Percentiles rank a stretch among this genome's conserved stretches.
These are phyloP conservation scores for Gadus chalcogrammus DNA, from an alignment of 2,113 vertebrate genomes.

Conservation along the genomic window DNA sequence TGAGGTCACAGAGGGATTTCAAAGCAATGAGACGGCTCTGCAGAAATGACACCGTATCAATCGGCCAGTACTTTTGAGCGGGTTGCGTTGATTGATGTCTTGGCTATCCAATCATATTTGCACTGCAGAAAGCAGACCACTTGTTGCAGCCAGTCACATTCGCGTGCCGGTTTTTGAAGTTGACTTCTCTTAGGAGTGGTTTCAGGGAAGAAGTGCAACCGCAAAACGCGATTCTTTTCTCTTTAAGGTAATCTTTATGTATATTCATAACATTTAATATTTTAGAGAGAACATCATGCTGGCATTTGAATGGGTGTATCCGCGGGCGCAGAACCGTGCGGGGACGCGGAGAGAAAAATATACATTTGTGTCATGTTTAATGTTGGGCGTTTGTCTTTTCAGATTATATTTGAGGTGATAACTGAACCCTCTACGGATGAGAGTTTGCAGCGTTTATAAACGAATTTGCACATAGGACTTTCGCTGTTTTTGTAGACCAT, in stretches of 20 bases:
- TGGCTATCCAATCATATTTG: conserved; percentile 50
- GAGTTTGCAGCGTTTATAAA: too few relatives aligned
- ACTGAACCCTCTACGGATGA: too few relatives aligned
- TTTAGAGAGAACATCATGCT: neutral
- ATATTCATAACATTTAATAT: neutral
- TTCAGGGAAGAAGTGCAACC: conserved; percentile 22
- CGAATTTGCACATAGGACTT: too few relatives aligned
- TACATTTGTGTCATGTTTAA: too few relatives aligned
- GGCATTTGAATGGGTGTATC: too few relatives aligned
- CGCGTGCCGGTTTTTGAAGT: conserved; percentile 5
- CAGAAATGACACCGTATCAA: conserved; percentile 26
- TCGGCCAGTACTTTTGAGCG: conserved; percentile 15
- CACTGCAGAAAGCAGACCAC: conserved; percentile 51
- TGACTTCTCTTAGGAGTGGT: conserved; percentile 25
- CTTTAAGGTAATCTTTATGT: conserved; percentile 16
- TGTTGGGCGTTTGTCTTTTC: too few relatives aligned
- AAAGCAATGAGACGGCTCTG: too few relatives aligned
- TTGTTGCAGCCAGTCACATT: conserved; percentile 49
- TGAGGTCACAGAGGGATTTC: too few relatives aligned
- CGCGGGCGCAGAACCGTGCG: too few relatives aligned
- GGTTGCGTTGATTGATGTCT: conserved; percentile 52
- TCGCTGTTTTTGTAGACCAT: too few relatives aligned
- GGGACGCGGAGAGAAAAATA: too few relatives aligned
- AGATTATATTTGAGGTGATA: too few relatives aligned
- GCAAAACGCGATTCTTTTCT: conserved; percentile 16